Percentiles rank a stretch among this genome's conserved stretches.
These are phyloP conservation scores for Oasisia sp. DNA, from an alignment of 2,888 invertebrate genomes.

Conservation along the genomic window DNA sequence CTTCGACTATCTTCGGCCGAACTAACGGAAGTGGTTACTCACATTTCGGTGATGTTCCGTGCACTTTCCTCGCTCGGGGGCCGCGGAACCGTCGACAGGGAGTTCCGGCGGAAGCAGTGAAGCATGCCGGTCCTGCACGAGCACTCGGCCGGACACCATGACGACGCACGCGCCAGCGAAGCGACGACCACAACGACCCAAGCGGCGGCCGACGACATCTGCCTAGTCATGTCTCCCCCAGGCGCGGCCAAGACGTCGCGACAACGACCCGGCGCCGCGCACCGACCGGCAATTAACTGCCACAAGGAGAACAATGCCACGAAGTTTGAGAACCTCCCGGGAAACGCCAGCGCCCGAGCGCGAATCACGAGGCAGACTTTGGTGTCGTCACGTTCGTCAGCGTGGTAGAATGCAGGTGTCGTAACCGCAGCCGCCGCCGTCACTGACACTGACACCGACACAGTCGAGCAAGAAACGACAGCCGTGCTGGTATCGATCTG, in stretches of 20 bases:
- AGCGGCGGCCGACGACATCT: slow-evolving; percentile 12
- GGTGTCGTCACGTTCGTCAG: background rate
- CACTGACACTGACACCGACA: background rate
- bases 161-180: background rate
- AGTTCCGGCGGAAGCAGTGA: background rate
- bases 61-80: background rate
- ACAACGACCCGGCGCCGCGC: background rate
- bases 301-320: background rate
- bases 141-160: slow-evolving; percentile 13
- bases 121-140: background rate
- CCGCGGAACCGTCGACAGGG: background rate
- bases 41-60: background rate
- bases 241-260: background rate
- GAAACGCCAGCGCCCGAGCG: background rate
- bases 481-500: slow-evolving; percentile 3
- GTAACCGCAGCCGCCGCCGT: background rate
- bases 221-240: background rate
- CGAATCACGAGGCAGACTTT: background rate
- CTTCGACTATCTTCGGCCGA: background rate
- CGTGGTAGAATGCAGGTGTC: background rate
- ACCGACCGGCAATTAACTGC: background rate
- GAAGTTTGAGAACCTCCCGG: background rate
- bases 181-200: background rate
- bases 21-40: background rate
- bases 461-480: background rate